Evolutionary conservation across 2,797 vertebrate species (phyloP), one percentile per base, ranked within the genome.

Genomic region (Spheniscus humboldti): DNA sequence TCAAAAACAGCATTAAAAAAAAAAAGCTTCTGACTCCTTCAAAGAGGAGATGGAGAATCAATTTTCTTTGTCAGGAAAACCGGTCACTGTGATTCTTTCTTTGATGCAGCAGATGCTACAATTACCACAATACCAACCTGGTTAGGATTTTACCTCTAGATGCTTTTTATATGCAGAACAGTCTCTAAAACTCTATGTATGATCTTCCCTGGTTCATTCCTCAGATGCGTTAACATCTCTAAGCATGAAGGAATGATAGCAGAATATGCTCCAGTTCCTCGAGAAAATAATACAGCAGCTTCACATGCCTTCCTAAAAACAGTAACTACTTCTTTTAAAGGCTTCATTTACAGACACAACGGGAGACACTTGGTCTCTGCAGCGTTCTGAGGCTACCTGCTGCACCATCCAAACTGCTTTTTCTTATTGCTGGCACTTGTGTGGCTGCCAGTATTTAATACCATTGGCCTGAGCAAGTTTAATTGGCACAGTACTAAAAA

Each of bases 401-500:
- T 72, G 55, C 55, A 78, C 27, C 50, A 59, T 86, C 53, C 85
- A 72, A 60, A 66, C 69, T 89, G 37, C 39, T 62, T 41, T 57
- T 64, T 55, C 39, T 68, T 43, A 52, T 11, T 78, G 69, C 73
- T 89, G 68, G 57, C 18, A 11, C 35, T 71, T 57, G 33, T 73
- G 39, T 83, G 80, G 59, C 75, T 94, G 87, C 63, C 80, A 85
- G 55, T 20, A n/a, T 73, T 82, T 81, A 90, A 92, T 73, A 56
- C 78, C 73, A 72, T 50, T 75, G 81, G 88, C 76, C 72, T 91
- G n/a, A 92, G 86, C 50, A 91, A 93, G 50, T 92, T 92, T 86
- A 92, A 88, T 55, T 92, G 84, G 73, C 73, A 63, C 37, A 43
- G 30, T 41, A 48, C 43, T 88, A 77, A 85, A 92, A 92, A 8